phyloP scores from a whole-genome alignment of 2,113 vertebrate genomes.

The Oncorhynchus kisutch region DNA sequence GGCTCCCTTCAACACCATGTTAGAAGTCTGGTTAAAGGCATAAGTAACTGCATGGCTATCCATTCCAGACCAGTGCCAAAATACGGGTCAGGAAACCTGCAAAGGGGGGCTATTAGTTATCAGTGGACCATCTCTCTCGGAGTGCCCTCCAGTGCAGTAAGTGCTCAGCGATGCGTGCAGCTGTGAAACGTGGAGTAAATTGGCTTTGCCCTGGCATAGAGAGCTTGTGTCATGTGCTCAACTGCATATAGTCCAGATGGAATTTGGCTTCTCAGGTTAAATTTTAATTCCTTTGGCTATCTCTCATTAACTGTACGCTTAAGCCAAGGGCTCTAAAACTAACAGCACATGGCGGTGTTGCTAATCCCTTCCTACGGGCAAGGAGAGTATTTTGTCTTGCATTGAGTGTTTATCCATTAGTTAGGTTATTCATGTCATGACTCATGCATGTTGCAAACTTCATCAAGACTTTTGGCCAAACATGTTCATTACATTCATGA shows the following conservation, averaged over 20 bases:
- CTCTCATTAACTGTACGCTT: background rate
- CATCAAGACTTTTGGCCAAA: no score
- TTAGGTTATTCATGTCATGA: background rate
- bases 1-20: background rate
- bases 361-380: background rate
- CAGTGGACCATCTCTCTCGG: conserved; percentile 23
- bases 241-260: conserved; percentile 21
- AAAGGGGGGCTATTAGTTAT: conserved; percentile 15
- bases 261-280: conserved; percentile 15
- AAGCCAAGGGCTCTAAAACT: background rate
- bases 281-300: conserved; percentile 7
- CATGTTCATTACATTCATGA: no score
- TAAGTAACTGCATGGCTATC: background rate
- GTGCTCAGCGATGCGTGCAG: conserved; percentile 34
- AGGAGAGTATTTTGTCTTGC: background rate
- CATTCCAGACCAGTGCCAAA: background rate
- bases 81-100: conserved; percentile 1
- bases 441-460: background rate
- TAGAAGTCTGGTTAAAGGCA: background rate
- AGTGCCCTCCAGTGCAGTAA: conserved; percentile 21
- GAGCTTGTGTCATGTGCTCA: conserved; percentile 28
- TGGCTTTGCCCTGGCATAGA: conserved; percentile 15
- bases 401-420: background rate
- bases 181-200: conserved; percentile 42
- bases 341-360: background rate